Percentiles rank a stretch among this genome's conserved stretches.
Conservation (phyloP, 2,797 vertebrate genomes). For the Sebastiscus albofasciatus region DNA sequence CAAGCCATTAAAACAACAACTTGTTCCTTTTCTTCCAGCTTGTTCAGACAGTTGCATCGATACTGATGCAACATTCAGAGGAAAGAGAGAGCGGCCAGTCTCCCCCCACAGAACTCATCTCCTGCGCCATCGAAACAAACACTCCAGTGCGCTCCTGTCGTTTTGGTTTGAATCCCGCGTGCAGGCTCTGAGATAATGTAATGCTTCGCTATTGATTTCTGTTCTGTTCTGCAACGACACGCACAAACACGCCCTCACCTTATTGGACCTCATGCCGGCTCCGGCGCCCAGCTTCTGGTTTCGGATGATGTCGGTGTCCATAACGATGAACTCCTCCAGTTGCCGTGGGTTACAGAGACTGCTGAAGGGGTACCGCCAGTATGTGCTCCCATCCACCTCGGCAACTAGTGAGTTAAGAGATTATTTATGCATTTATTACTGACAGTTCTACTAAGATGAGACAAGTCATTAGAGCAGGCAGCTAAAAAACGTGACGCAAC, state of each 20-base stretch:
- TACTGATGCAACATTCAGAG: slow-evolving; percentile 30
- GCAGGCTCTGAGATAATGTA: slow-evolving; percentile 56
- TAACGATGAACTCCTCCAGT: slow-evolving; percentile 95
- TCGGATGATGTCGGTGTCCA: slow-evolving; percentile 89
- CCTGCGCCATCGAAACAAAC: slow-evolving; percentile 19
- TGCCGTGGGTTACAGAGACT: slow-evolving; percentile 92
- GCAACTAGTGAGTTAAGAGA: slow-evolving; percentile 83
- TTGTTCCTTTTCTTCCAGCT: slow-evolving; percentile 8
- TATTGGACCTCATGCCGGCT: slow-evolving; percentile 90
- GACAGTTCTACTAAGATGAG: not conserved
- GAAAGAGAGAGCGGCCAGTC: not conserved
- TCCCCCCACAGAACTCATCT: slow-evolving; percentile 1
- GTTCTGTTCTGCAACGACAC: slow-evolving; percentile 42
- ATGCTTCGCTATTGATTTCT: slow-evolving; percentile 67
- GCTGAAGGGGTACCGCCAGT: slow-evolving; percentile 94
- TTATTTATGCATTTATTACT: not conserved
- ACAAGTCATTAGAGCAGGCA: too few relatives aligned
- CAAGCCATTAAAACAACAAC: not conserved
- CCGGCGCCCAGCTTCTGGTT: slow-evolving; percentile 88
- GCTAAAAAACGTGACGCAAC: not conserved
- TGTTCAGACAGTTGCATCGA: slow-evolving; percentile 25
- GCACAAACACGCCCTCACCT: slow-evolving; percentile 78
- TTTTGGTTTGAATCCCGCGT: slow-evolving; percentile 33
- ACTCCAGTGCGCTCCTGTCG: slow-evolving; percentile 7
- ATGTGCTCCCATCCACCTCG: slow-evolving; percentile 92